A percentile compares a stretch with the other conserved stretches of the same genome.
Conservation (phyloP, 2,888 invertebrate genomes). For the Aquatica leii region DNA sequence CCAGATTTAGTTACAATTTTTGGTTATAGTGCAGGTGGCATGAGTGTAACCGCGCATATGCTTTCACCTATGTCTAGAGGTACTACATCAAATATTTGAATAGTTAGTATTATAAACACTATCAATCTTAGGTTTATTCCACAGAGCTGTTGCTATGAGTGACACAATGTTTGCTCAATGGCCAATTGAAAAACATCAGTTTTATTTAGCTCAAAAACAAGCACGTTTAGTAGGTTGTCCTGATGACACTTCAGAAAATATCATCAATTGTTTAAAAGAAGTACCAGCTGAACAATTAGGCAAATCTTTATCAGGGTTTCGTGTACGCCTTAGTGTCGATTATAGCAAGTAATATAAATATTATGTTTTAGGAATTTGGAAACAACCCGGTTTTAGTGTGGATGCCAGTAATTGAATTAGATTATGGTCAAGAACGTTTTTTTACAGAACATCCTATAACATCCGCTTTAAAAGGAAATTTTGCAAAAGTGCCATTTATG, state of each 20-base stretch:
- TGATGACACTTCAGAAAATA: slow-evolving; percentile 63
- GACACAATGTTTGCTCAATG: slow-evolving; percentile 67
- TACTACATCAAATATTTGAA: no score
- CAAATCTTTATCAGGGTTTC: slow-evolving; percentile 61
- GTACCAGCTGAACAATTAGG: slow-evolving; percentile 63
- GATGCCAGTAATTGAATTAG: slow-evolving; percentile 70
- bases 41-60: slow-evolving; percentile 62
- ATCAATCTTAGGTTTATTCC: slow-evolving; percentile 67
- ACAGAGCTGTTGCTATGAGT: slow-evolving; percentile 74
- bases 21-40: slow-evolving; percentile 65
- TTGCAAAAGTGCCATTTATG: slow-evolving; percentile 70
- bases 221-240: slow-evolving; percentile 69
- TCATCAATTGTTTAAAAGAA: slow-evolving; percentile 68
- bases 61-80: slow-evolving; percentile 73
- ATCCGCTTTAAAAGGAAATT: slow-evolving; percentile 64
- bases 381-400: slow-evolving; percentile 64
- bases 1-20: slow-evolving; percentile 69
- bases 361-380: slow-evolving; percentile 61
- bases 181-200: slow-evolving; percentile 64
- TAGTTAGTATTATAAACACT: not conserved
- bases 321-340: slow-evolving; percentile 55
- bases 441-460: slow-evolving; percentile 67
- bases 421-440: slow-evolving; percentile 71
- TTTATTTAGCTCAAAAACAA: slow-evolving; percentile 68
- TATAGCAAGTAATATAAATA: no score